Base-by-base conservation (phyloP, 2,888 invertebrate species). In the Chrysolina haemoptera region DNA sequence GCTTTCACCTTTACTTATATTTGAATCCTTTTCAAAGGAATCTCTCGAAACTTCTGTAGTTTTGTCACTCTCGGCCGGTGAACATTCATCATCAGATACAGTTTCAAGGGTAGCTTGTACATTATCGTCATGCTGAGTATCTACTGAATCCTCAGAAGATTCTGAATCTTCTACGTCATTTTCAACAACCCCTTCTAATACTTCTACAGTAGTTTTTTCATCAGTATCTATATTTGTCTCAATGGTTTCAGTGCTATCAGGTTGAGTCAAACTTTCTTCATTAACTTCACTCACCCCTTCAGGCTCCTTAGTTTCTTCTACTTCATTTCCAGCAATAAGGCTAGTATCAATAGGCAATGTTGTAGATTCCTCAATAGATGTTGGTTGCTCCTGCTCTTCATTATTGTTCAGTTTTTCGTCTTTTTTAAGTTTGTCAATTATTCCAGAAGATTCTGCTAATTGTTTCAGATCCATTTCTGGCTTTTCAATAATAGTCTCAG, bases 171-270 rank as follows among this genome's bases (percentile, higher is more conserved):
- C 20, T 16, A 18, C 74, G 64, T 76, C 77, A 16, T 72, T 48
- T 75, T 75, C 74, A 43, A 63, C 66, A 14, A 75, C 70, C n/a
- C n/a, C n/a, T 70, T 79, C 72, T 68, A 72, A 70, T 50, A 71
- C 74, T 67, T 75, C 76, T 70, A 73, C 70, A 8, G 73, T 71
- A n/a, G 75, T 75, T 73, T 78, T 74, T 64, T 76, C 46, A 53
- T 74, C 27, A 62, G 70, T 68, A n/a, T 71, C 69, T 5, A 63
- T 46, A 76, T 72, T 71, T 75, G 73, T 48, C 46, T 46, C 9
- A 55, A n/a, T 46, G 67, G 41, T 50, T 69, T 74, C 10, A 18
- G 53, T n/a, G 62, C 62, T 65, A 18, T 70, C 68, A n/a, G 35
- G n/a, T 53, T 70, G 40, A n/a, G 50, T 41, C 14, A 16, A 12